Evolutionary conservation across 2,888 invertebrate species (phyloP), one percentile per base, ranked within the genome.

Genomic region (Silvanus unidentatus): DNA sequence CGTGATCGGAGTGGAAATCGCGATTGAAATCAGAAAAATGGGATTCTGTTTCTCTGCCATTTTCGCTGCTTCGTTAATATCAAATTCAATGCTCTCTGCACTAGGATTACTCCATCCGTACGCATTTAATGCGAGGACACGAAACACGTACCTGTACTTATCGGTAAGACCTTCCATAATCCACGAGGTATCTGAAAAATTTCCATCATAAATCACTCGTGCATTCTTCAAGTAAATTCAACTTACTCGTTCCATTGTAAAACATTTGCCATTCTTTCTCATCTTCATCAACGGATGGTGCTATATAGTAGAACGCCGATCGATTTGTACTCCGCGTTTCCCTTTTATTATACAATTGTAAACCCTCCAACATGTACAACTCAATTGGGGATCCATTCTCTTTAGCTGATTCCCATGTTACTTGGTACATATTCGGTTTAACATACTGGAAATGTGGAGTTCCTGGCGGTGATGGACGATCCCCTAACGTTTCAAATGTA

Each of bases 41-140:
- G 75, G 71, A 40, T 73, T 75, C 52, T 74, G 77, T 54, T 75
- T 75, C 43, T 76, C 76, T 0, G 76, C 75, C 28, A 75, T 58
- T 60, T 76, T 58, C 52, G 68, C 67, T 53, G 69, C 67, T 47
- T 67, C 63, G 15, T 57, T 65, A 11, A 78, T 63, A 62, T 79
- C 78, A 56, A 82, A 77, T 28, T 79, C 75, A 22, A 77, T 76
- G 54, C 86, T 88, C 40, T 77, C 72, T 52, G 77, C 72, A 52
- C 90, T 92, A 67, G 83, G 83, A 11, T 81, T 77, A 47, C 93
- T 88, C 82, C 88, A 89, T 14, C 94, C 94, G 68, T 86, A 82
- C 2, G 76, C 73, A 70, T 94, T 95, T 45, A 77, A 74, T 0
- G 93, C 91, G 48, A 84, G 80, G 39, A 90, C 89, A 8, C 87